Conservation (phyloP, 2,888 invertebrate species). For the Phengaris alcon region DNA sequence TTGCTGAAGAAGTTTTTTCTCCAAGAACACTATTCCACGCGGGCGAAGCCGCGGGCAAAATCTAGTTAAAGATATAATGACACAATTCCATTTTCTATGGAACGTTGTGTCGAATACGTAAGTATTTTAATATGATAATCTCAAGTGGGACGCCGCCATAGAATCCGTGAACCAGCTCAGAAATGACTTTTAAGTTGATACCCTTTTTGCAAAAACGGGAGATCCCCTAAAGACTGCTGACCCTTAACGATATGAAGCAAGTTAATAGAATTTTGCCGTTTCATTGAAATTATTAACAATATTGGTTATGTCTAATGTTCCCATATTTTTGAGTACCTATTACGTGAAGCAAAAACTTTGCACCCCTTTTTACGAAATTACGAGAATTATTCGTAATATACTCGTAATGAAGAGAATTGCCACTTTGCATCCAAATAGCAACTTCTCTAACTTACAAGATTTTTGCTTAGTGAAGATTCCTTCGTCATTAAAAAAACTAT, state of each 20-base stretch:
- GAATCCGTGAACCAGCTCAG: conserved; percentile 24
- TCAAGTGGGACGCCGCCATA: conserved; percentile 23
- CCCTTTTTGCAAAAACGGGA: conserved; percentile 58
- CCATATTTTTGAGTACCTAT: neutral
- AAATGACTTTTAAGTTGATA: conserved; percentile 39
- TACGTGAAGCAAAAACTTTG: too few species aligned
- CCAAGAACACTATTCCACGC: too few species aligned
- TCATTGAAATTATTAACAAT: conserved; percentile 54
- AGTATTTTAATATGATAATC: conserved; percentile 28
- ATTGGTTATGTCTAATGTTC: neutral
- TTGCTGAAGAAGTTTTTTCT: too few species aligned
- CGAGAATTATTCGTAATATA: too few species aligned
- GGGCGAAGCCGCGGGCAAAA: too few species aligned
- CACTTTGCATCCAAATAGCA: too few species aligned
- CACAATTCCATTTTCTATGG: conserved; percentile 21
- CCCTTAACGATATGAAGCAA: conserved; percentile 63
- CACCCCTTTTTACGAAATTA: too few species aligned
- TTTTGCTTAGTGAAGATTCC: too few species aligned
- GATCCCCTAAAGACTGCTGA: conserved; percentile 60
- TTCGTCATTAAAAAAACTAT: too few species aligned
- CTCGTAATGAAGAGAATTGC: too few species aligned
- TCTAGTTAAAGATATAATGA: conserved; percentile 3
- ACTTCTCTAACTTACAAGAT: too few species aligned
- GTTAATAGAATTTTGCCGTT: conserved; percentile 71
- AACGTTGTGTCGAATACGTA: conserved; percentile 23